These are phyloP conservation scores for Euschistus heros DNA, from an alignment of 1,140 invertebrate genomes.

Conservation along the genomic window DNA sequence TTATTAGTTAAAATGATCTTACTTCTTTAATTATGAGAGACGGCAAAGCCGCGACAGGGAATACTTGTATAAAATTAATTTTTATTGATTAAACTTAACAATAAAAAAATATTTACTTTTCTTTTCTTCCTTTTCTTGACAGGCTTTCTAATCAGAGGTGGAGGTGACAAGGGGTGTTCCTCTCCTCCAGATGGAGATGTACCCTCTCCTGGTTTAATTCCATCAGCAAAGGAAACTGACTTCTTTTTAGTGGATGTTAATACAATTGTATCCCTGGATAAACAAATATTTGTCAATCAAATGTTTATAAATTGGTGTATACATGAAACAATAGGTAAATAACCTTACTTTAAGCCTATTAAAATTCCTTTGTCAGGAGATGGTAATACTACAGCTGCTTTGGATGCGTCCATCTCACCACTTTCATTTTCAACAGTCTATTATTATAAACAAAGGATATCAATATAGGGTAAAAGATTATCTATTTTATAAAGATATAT, in stretches of 20 bases:
- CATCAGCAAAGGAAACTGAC: conserved; percentile 38
- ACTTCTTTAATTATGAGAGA: no score
- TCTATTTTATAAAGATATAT: conserved; percentile 10
- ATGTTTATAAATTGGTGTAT: not conserved
- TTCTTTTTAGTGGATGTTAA: conserved; percentile 26
- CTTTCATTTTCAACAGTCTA: not conserved
- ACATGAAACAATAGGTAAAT: not conserved
- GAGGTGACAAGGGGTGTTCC: conserved; percentile 36
- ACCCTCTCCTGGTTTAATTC: conserved; percentile 37
- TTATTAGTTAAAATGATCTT: no score
- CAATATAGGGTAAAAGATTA: not conserved
- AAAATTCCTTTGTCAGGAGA: conserved; percentile 35
- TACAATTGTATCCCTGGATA: not conserved
- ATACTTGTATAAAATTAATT: no score
- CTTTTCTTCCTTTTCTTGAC: conserved; percentile 35
- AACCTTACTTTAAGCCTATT: conserved; percentile 33
- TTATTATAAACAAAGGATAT: not conserved
- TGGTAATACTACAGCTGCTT: conserved; percentile 26
- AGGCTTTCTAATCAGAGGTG: conserved; percentile 30
- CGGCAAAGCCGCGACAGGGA: no score
- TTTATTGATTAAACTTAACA: no score
- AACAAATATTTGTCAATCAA: not conserved
- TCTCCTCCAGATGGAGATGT: conserved; percentile 36
- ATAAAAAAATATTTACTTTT: conserved; percentile 27
- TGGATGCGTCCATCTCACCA: not conserved